Evolutionary conservation across 30 jellyfish, hydroid and myxozoan species (phyloP), one percentile per base, ranked within the genome.

Genomic region (Cassiopea xamachana): DNA sequence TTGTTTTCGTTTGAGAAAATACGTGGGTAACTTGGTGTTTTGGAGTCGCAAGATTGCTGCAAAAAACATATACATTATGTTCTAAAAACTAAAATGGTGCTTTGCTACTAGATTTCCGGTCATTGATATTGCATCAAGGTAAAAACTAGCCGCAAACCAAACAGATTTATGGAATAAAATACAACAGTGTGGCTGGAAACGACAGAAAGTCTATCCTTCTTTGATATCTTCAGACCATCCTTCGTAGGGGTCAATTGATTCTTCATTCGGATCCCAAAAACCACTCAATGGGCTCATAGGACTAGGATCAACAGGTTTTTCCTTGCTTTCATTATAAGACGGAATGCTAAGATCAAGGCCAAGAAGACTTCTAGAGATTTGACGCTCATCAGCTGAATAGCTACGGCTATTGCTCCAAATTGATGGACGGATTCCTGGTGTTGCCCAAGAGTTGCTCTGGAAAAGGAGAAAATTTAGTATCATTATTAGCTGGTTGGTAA

Each of bases 171-270:
- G 1, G 55, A 43, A 8, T 2, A 55, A 43, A 71, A 71, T 18
- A 71, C 55, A 71, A 71, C 50, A 71, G 51, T 9, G 39, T 71
- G n/a, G 55, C 5, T 51, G 2, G 60, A 14, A 14, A 51, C 19
- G 39, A 55, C 80, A 14, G 10, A 43, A 3, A 16, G n/a, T 19
- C 55, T 71, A 95, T 18, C 88, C 97, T 82, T 95, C 98, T 80
- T 91, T 92, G 91, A 96, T 89, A 81, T 96, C 99, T 51, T 96
- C 94, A 47, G 92, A 88, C 99, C 99, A 96, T 47, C 99, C 99
- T 87, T 92, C 98, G 84, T 96, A 96, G 1, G 99, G 99, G 50
- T 94, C 96, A 68, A 88, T 78, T 16, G 94, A 73, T 18, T 81
- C 95, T 9, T 81, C 97, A 81, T 89, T 83, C 19, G 98, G 87